phyloP scores from a whole-genome alignment of 2,113 vertebrate species.

The Tamias sibiricus region DNA sequence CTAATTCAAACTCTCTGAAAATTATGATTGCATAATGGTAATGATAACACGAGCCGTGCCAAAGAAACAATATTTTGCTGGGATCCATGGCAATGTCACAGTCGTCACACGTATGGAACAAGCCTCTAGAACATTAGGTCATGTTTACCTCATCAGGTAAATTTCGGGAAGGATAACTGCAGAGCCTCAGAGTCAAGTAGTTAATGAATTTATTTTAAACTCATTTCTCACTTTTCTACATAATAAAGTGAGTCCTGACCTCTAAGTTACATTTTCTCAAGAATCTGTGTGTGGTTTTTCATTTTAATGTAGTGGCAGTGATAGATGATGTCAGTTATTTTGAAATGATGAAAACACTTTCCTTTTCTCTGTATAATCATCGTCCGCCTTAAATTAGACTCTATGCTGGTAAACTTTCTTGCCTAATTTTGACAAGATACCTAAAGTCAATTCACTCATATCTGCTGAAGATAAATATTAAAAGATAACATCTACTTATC shows the following conservation, averaged over 20 bases:
- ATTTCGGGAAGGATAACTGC: slow-evolving; percentile 25
- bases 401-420: slow-evolving; percentile 45
- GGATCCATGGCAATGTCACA: slow-evolving; percentile 76
- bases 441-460: slow-evolving; percentile 34
- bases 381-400: slow-evolving; percentile 58
- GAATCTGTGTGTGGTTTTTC: neutral
- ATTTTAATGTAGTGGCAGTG: slow-evolving; percentile 43
- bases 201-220: slow-evolving; percentile 52
- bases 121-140: slow-evolving; percentile 50
- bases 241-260: slow-evolving; percentile 4
- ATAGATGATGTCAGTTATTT: slow-evolving; percentile 45
- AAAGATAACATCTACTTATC: slow-evolving; percentile 54
- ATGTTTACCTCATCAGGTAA: slow-evolving; percentile 74
- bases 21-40: slow-evolving; percentile 63
- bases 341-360: slow-evolving; percentile 44
- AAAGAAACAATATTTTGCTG: slow-evolving; percentile 76
- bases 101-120: slow-evolving; percentile 40
- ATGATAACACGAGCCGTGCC: slow-evolving; percentile 19
- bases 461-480: slow-evolving; percentile 67
- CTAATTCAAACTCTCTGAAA: slow-evolving; percentile 57
- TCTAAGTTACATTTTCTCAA: slow-evolving; percentile 54
- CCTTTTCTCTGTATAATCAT: slow-evolving; percentile 44
- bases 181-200: neutral
- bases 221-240: slow-evolving; percentile 47
- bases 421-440: slow-evolving; percentile 31